A percentile compares a stretch with the other conserved stretches of the same genome.
Evolutionary conservation across 2,797 vertebrate genomes (phyloP).

Genomic region (Mormyrops boulengeri): DNA sequence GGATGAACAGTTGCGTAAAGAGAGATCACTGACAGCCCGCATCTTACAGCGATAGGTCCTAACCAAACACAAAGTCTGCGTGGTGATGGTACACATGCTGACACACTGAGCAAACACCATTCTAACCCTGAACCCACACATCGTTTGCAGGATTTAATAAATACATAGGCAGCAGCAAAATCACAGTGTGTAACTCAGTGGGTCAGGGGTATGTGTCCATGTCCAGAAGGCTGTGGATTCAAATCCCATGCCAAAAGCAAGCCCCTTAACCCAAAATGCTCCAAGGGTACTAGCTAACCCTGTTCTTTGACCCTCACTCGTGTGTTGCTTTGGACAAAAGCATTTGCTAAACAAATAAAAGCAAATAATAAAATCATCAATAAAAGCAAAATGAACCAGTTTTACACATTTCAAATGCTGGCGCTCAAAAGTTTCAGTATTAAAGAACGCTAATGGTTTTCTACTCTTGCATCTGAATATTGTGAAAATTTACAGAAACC

Average conservation of each 20-base stretch:
- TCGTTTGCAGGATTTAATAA: background rate
- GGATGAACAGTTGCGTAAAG: background rate
- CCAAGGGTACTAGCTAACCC: background rate
- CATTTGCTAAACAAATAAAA: background rate
- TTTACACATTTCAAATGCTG: background rate
- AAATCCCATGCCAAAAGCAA: background rate
- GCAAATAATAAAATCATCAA: background rate
- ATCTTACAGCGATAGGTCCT: background rate
- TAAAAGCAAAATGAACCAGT: background rate
- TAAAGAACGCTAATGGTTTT: background rate
- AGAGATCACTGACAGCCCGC: background rate
- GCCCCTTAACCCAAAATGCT: background rate
- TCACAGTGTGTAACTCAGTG: background rate
- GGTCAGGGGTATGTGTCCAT: background rate
- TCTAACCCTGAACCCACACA: background rate
- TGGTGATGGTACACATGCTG: background rate
- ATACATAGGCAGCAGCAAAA: background rate
- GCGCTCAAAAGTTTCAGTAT: background rate
- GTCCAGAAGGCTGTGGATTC: background rate
- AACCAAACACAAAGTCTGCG: background rate
- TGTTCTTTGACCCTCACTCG: background rate
- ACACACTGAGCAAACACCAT: background rate
- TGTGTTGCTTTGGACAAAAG: background rate
- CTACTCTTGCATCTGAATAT: background rate
- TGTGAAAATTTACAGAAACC: background rate